A percentile compares a stretch with the other conserved stretches of the same genome.
Conservation (phyloP, 2,113 vertebrate genomes). For the Gulo gulo region DNA sequence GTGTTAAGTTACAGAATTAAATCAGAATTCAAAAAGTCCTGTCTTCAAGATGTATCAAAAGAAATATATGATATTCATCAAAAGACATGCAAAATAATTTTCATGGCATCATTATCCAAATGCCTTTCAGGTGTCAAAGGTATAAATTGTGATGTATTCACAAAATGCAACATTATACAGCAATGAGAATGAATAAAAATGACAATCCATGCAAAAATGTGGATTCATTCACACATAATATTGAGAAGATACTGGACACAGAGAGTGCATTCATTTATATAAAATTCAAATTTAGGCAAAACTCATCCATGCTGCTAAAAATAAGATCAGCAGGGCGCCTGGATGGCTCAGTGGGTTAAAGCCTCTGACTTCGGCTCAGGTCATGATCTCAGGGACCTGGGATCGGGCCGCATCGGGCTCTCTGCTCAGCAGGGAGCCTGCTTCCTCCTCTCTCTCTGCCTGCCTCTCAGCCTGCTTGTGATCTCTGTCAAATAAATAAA, state of each 20-base stretch:
- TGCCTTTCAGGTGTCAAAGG: not conserved
- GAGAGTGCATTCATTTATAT: not conserved
- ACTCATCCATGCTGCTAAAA: not conserved
- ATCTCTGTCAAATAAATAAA: too few relatives aligned
- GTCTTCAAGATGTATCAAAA: not conserved
- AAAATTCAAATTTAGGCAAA: not conserved
- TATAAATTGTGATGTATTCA: not conserved
- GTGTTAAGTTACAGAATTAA: slow-evolving; percentile 1
- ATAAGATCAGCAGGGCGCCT: not conserved
- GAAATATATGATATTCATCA: not conserved
- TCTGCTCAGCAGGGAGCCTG: too few relatives aligned
- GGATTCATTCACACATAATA: not conserved
- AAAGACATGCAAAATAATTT: not conserved
- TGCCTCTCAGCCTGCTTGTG: too few relatives aligned
- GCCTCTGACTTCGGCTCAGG: too few relatives aligned
- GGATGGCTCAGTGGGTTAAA: too few relatives aligned
- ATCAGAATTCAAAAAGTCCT: not conserved
- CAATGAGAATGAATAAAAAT: not conserved
- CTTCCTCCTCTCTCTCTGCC: too few relatives aligned
- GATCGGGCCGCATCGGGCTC: too few relatives aligned
- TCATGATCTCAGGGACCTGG: too few relatives aligned
- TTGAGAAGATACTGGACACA: not conserved
- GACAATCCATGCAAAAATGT: not conserved
- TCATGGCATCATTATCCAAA: not conserved
- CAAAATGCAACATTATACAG: not conserved